A percentile compares a stretch with the other conserved stretches of the same genome.
Conservation (phyloP, 2,797 vertebrate species). For the Pangasius djambal region DNA sequence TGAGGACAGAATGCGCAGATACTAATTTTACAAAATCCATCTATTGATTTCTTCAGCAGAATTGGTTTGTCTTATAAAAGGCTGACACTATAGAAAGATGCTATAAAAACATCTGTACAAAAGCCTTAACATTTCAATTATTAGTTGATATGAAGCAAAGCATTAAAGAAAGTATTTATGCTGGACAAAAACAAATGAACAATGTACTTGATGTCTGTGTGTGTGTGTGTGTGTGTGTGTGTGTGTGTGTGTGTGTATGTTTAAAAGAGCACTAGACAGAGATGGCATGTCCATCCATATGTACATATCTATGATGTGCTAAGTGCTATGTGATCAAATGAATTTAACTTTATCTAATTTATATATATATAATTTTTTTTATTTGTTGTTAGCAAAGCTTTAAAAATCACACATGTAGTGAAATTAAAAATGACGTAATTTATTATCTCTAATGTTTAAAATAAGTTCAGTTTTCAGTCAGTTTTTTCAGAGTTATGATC, state of each 20-base stretch:
- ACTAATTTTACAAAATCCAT: constrained; percentile 8
- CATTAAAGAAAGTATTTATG: neutral
- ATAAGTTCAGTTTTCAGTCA: neutral
- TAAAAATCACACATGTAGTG: neutral
- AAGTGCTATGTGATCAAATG: neutral
- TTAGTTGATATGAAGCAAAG: neutral
- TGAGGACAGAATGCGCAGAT: constrained; percentile 21
- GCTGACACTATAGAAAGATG: neutral
- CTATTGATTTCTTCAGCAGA: neutral
- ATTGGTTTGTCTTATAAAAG: neutral
- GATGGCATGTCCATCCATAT: neutral
- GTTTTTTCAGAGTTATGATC: neutral
- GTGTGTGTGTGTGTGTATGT: neutral
- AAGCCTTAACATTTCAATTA: neutral
- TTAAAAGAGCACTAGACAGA: neutral
- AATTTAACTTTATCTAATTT: neutral
- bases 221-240: neutral
- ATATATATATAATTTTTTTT: neutral
- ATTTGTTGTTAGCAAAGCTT: neutral
- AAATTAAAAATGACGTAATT: neutral
- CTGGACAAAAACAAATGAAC: neutral
- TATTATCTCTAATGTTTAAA: neutral
- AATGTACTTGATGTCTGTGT: neutral
- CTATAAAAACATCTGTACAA: neutral
- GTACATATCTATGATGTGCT: neutral